Evolutionary conservation across 2,113 vertebrate genomes (phyloP).

Genomic region (Okapia johnstoni): DNA sequence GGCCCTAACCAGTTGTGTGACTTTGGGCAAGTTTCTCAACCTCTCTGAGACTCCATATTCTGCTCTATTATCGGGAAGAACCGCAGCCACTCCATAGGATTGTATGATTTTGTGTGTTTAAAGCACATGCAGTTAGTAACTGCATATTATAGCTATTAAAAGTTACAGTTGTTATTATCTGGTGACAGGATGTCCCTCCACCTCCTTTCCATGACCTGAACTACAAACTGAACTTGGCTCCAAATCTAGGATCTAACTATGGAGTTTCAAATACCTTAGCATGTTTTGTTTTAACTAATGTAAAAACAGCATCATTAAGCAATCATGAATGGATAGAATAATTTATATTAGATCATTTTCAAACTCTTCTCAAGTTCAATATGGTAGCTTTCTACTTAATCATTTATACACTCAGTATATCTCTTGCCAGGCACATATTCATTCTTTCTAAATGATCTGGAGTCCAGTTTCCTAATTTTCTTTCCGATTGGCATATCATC

Average conservation of each 20-base stretch:
- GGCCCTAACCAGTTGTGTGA: neutral
- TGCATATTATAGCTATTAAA: too few relatives aligned
- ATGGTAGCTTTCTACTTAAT: neutral
- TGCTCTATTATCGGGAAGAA: neutral
- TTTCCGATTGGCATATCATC: neutral
- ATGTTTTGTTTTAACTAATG: neutral
- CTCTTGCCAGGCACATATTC: neutral
- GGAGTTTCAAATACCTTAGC: neutral
- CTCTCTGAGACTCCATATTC: neutral
- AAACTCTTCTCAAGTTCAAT: neutral
- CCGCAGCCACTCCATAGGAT: neutral
- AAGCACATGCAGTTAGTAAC: too few relatives aligned
- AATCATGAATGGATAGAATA: neutral
- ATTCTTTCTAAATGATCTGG: neutral
- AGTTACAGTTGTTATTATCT: neutral
- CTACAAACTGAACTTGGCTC: neutral
- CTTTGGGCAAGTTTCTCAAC: neutral
- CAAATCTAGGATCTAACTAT: neutral
- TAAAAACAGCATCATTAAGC: neutral
- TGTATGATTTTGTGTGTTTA: neutral
- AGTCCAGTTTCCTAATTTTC: neutral
- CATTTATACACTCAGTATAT: accelerated
- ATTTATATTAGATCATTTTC: neutral
- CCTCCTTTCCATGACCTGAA: neutral
- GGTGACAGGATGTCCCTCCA: neutral